Evolutionary conservation across 35 echinoderm and acorn worm genomes (phyloP), one percentile per base, ranked within the genome.

Genomic region (Apostichopus japonicus): DNA sequence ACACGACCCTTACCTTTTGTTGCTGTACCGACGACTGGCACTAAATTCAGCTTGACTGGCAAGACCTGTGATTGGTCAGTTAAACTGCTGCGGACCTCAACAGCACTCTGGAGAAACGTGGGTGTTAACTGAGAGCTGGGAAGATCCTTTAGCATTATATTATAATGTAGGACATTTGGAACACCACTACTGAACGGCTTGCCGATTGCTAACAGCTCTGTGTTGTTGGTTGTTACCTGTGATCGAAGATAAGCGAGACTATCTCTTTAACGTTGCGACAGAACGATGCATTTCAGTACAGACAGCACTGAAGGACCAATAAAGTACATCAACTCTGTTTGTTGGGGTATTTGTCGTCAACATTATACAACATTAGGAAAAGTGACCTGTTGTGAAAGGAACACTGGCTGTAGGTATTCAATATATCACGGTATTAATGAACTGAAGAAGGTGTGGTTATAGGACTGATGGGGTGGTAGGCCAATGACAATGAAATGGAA

Each of bases 201-300:
- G 27, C 90, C 61, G 71, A 91, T 79, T 10, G 21, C 90, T 8
- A 91, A 17, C 14, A 91, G 72, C 72, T 91, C 72, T 16, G 90
- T 78, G n/a, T 91, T 76, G 67, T 91, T 91, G 6, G 90, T 78
- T 11, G 90, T n/a, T 1, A 91, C 90, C 90, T 91, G 54, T 56
- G 54, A 4, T 75, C 0, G 71, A 21, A 23, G n/a, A 7, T 19
- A 75, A 15, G n/a, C 2, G 57, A 61, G 57, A 61, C 57, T 8
- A 25, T 25, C 25, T 25, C 25, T 44, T 44, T 44, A 44, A 44
- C 1, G 33, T 44, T 44, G 33, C 33, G 0, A 44, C 33, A 44
- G 33, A 44, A 44, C 33, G 1, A 44, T 4, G 33, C 33, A 44
- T 44, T 61, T 61, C 57, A 61, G 57, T 61, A 44, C 33, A 44